A percentile compares a stretch with the other conserved stretches of the same genome.
phyloP scores from a whole-genome alignment of 92 coral and sea anemone species.

The Bergia puertoricense region DNA sequence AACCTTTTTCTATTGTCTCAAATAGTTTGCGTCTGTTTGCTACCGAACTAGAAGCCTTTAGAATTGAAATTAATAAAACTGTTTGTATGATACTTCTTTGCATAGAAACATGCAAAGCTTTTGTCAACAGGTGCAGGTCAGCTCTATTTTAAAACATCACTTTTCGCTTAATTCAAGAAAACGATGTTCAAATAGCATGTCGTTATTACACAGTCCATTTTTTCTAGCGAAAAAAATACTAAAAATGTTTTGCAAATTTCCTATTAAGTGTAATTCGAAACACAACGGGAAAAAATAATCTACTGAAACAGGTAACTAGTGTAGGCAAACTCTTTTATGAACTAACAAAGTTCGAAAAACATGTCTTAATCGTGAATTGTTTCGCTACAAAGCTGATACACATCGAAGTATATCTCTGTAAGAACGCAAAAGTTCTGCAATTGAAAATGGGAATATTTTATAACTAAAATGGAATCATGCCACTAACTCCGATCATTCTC shows the following conservation, averaged over 20 bases:
- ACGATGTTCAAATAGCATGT: not conserved
- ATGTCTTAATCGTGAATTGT: too few species aligned
- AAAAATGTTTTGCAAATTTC: not conserved
- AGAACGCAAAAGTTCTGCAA: not conserved
- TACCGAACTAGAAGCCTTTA: not conserved
- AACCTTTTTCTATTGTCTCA: not conserved
- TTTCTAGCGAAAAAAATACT: not conserved
- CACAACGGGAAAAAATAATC: not conserved
- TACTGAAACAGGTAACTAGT: not conserved
- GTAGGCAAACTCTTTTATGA: not conserved
- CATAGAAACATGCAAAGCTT: not conserved
- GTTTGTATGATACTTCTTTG: not conserved
- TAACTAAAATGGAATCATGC: not conserved
- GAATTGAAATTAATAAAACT: not conserved
- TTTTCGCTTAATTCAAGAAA: too few species aligned
- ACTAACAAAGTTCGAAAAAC: not conserved
- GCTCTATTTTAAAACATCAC: not conserved
- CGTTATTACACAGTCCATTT: not conserved
- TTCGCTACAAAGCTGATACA: not conserved
- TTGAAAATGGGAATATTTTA: not conserved
- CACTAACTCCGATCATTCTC: not conserved
- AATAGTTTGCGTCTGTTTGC: not conserved
- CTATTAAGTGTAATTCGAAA: too few species aligned
- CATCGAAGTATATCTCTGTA: not conserved
- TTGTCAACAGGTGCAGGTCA: too few species aligned